Base-by-base conservation (phyloP, 2,797 vertebrate species). In the Hydrolagus colliei region DNA sequence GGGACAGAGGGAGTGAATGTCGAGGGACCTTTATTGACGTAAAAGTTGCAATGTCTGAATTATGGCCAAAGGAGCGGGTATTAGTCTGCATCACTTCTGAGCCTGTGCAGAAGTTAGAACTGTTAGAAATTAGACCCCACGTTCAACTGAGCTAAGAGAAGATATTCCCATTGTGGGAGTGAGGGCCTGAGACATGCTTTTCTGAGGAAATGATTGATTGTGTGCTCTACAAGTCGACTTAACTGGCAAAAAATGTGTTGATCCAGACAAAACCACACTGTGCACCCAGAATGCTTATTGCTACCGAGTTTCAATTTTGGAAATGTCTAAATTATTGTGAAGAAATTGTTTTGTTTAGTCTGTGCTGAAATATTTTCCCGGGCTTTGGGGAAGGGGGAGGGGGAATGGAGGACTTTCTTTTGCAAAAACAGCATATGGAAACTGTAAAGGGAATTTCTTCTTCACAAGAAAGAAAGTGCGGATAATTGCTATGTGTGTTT, bases 301-400 rank as follows among this genome's bases (percentile, higher is more conserved):
- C 63, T 68, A 35, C 65, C 62, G 18, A 71, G 63, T 9, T 68
- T 68, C 32, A 16, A 68, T 16, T 71, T 41, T 84, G 65, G 67
- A 71, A 84, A 84, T 10, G 4, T 52, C 32, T 59, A n/a, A 61
- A 71, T 84, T 9, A 84, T 11, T 84, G 65, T 82, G 79, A 71
- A 84, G 65, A 68, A 18, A 71, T 71, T 84, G 65, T 82, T 67
- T 84, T 84, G 79, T 84, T 84, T 84, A 52, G 79, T 84, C 79
- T 84, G 65, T 9, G n/a, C 9, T 41, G 79, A 18, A 71, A 68
- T 41, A 52, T n/a, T 84, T 35, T 63, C 78, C 65, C 13, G 20
- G 79, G 65, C 16, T 8, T 35, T 41, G 63, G 62, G 68, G 20
- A 80, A 27, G 14, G 8, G 2, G 20, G 79, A 35, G 32, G 79